Conservation (phyloP, 2,113 vertebrate genomes). For the Petroica traversi region DNA sequence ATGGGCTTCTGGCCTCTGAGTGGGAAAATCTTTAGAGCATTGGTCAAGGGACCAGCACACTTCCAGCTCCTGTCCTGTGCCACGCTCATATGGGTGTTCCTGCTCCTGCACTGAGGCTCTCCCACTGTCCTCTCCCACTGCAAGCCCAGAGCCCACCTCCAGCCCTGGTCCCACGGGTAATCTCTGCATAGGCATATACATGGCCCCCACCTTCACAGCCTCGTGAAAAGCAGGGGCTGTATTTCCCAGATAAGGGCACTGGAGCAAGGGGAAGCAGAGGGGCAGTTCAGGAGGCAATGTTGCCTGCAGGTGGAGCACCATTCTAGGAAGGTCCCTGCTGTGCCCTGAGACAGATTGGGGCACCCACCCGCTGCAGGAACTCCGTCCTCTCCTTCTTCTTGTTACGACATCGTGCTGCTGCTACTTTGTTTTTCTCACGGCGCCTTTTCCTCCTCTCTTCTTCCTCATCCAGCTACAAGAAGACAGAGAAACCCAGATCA, state of each 20-base stretch:
- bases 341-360: neutral
- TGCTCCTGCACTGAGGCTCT: neutral
- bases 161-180: neutral
- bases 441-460: conserved; percentile 92
- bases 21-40: neutral
- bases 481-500: conserved; percentile 31
- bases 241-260: neutral
- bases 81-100: neutral
- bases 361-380: conserved; percentile 90
- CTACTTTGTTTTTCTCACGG: conserved; percentile 97
- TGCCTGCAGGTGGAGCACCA: neutral
- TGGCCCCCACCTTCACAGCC: neutral
- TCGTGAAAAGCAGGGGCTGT: rapidly evolving
- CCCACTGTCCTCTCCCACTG: too few species aligned
- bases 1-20: neutral
- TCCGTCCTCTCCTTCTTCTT: conserved; percentile 98
- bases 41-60: neutral
- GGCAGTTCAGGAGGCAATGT: neutral
- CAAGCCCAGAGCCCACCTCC: neutral
- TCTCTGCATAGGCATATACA: neutral
- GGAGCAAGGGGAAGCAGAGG: neutral
- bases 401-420: conserved; percentile 94
- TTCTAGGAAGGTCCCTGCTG: neutral
- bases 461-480: conserved; percentile 87
- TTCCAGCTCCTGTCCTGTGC: neutral